Conservation (phyloP, 2,113 vertebrate genomes). For the Perca flavescens region DNA sequence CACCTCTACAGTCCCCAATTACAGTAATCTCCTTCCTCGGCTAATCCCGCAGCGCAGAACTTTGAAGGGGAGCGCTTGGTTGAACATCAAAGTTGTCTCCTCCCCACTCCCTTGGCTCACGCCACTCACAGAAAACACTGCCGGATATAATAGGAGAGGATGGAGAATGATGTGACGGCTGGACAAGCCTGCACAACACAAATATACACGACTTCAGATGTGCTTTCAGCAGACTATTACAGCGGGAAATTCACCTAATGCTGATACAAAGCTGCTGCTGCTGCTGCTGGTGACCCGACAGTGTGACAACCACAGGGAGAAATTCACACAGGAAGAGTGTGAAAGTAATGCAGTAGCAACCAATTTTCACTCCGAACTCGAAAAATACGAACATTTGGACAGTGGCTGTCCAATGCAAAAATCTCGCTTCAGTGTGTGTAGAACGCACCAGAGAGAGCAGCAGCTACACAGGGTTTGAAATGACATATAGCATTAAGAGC, state of each 20-base stretch:
- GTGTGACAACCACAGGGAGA: no score
- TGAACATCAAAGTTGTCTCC: conserved; percentile 72
- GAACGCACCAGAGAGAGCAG: no score
- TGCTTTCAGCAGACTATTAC: background rate
- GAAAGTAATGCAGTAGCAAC: no score
- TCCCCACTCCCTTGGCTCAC: background rate
- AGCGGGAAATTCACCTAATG: conserved; percentile 18
- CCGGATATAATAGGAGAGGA: conserved; percentile 33
- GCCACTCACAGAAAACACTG: conserved; percentile 29
- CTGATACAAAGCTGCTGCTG: conserved; percentile 8
- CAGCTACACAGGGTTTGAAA: no score
- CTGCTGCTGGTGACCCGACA: no score
- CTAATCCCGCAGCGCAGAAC: conserved; percentile 63
- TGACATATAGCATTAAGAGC: no score
- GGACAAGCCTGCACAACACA: conserved; percentile 16
- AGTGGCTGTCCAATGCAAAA: no score
- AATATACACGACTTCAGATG: conserved; percentile 12
- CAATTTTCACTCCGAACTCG: no score
- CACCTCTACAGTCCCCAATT: conserved; percentile 71
- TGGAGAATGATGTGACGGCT: no score
- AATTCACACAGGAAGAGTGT: no score
- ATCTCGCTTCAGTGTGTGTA: no score
- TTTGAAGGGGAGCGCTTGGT: conserved; percentile 66
- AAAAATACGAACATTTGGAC: no score
- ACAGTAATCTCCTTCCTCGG: conserved; percentile 71